Percentiles rank a stretch among this genome's conserved stretches.
Conservation (phyloP, 2,113 vertebrate species). For the Microcebus griseorufus region DNA sequence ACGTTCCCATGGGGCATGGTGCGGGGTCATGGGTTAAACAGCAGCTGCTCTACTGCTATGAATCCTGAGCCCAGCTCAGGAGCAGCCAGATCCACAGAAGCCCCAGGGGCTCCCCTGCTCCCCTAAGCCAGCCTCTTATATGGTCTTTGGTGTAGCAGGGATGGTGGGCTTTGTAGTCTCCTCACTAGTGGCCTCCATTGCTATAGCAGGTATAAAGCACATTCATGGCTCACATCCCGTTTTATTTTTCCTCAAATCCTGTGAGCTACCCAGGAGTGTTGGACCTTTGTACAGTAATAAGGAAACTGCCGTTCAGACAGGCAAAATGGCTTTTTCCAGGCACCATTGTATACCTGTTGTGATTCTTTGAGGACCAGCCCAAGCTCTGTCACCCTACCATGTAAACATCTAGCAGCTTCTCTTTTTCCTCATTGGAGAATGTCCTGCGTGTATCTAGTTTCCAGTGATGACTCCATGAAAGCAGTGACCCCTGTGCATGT, state of each 20-base stretch:
- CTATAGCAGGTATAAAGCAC: not conserved
- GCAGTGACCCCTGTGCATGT: not conserved
- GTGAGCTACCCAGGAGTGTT: not conserved
- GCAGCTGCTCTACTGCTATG: not conserved
- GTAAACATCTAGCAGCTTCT: not conserved
- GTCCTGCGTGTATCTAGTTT: not conserved
- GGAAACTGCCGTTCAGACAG: not conserved
- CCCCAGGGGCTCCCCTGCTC: not conserved
- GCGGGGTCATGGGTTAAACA: not conserved
- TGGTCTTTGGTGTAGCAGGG: not conserved
- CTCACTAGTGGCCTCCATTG: not conserved
- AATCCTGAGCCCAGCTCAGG: not conserved
- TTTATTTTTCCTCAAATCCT: not conserved
- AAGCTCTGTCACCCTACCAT: not conserved
- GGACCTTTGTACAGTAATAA: not conserved
- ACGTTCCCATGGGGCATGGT: not conserved
- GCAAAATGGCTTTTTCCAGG: not conserved
- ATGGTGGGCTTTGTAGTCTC: too few species aligned
- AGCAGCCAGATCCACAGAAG: not conserved
- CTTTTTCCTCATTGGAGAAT: not conserved
- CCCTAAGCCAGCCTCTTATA: fast-evolving
- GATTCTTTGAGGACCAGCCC: not conserved
- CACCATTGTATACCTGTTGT: not conserved
- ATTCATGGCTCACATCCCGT: not conserved
- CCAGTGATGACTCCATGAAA: not conserved